These are phyloP conservation scores for Hippocampus guttulatus DNA, from an alignment of 2,113 vertebrate species.

Conservation along the genomic window DNA sequence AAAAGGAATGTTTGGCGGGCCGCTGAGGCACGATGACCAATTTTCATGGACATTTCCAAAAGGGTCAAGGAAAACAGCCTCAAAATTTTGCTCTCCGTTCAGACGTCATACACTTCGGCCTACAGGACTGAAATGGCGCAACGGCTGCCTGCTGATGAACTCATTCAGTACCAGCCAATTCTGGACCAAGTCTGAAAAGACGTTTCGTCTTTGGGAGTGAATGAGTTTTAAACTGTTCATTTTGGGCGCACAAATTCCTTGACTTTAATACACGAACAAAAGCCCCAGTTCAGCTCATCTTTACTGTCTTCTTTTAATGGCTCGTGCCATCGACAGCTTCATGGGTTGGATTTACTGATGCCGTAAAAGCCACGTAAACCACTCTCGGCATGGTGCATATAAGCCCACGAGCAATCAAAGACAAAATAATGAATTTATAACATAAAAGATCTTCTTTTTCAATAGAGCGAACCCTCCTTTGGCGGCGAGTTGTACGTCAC, in stretches of 20 bases:
- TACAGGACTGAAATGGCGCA: not conserved
- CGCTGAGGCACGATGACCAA: not conserved
- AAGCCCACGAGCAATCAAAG: not conserved
- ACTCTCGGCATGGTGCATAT: not conserved
- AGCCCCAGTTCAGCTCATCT: not conserved
- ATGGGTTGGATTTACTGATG: not conserved
- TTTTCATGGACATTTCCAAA: not conserved
- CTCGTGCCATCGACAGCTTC: not conserved
- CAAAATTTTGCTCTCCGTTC: too few species aligned
- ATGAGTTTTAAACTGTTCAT: too few species aligned
- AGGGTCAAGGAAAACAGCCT: not conserved
- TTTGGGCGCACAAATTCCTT: not conserved
- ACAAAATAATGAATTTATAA: not conserved
- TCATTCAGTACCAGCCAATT: too few species aligned
- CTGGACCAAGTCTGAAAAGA: too few species aligned
- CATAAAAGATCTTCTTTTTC: not conserved
- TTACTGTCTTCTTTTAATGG: not conserved
- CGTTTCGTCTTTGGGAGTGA: too few species aligned
- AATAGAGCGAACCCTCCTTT: too few species aligned
- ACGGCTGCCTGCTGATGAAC: not conserved
- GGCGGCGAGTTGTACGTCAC: too few species aligned
- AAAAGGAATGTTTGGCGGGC: not conserved
- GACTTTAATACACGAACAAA: not conserved
- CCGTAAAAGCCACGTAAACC: not conserved
- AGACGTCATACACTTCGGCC: not conserved